These are phyloP conservation scores for Triplophysa rosa DNA, from an alignment of 2,113 vertebrate species.

Conservation along the genomic window DNA sequence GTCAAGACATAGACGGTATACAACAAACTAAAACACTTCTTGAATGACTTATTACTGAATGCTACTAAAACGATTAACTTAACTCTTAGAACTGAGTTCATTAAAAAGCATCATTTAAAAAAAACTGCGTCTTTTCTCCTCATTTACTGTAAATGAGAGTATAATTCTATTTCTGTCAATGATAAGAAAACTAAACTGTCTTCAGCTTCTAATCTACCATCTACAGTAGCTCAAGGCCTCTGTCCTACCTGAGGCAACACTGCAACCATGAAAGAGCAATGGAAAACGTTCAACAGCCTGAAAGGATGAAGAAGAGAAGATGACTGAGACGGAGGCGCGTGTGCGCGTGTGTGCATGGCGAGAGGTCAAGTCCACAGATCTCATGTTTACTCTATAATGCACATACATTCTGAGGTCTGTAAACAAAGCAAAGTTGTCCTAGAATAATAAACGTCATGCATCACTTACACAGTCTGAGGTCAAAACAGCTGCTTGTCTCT, in stretches of 20 bases:
- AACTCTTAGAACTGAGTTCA: too few relatives aligned
- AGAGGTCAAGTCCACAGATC: not conserved
- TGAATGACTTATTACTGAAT: too few relatives aligned
- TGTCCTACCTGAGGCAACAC: constrained; percentile 34
- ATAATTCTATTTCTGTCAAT: not conserved
- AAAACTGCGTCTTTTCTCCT: too few relatives aligned
- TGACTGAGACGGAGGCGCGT: not conserved
- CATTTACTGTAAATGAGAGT: not conserved
- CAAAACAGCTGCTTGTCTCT: too few relatives aligned
- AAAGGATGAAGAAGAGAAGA: not conserved
- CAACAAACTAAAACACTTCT: too few relatives aligned
- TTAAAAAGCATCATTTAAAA: too few relatives aligned
- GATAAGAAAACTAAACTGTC: not conserved
- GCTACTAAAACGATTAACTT: too few relatives aligned
- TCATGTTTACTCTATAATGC: not conserved
- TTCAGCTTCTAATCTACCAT: not conserved
- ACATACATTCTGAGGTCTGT: not conserved
- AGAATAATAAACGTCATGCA: not conserved
- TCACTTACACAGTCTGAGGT: not conserved
- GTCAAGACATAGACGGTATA: too few relatives aligned
- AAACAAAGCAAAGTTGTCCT: not conserved
- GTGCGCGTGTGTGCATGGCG: not conserved
- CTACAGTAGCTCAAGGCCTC: not conserved
- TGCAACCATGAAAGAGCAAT: not conserved
- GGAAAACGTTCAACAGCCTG: not conserved